Base-by-base conservation (phyloP, 2,888 invertebrate species). In the Rhagonycha lutea region DNA sequence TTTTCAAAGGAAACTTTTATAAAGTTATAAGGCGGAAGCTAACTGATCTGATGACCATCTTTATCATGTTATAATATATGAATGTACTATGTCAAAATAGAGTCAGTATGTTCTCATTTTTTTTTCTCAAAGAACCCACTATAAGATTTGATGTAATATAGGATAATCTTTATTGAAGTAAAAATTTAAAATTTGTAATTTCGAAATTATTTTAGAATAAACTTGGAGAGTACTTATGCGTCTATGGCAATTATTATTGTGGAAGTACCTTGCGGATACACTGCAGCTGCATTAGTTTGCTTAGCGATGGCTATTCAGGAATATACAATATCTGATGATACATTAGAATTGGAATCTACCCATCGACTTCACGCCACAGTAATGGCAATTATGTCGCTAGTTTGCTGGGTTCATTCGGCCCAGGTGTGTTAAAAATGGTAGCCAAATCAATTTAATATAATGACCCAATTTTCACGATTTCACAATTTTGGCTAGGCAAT, bases 241-340 rank as follows among this genome's bases (percentile, higher is more conserved):
- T 88, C 90, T 0, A 86, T 92, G n/a, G 90, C 91, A 69, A 84
- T 91, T 65, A 85, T 91, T 1, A 86, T 91, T 0, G 84, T 91
- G 10, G 92, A 92, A 83, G 89, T 92, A 12, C 92, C 92, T 0
- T 92, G 91, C 74, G 91, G 91, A 0, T 89, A 91, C 80, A 91
- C 91, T 0, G 91, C 92, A 0, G 91, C 92, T 0, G 88, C 90
- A 0, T 86, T 90, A 7, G 90, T 91, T 0, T 91, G 91, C 79
- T 86, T 92, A 28, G 86, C 89, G 0, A 92, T 93, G 91, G 88
- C 90, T 9, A 86, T 92, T n/a, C 92, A 93, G 83, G 90, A 92
- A 74, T 86, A 87, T 26, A 89, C 90, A 0, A 82, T 91, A 9
- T 86, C 87, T 12, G 86, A 86, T 1, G 84, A 86, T 8, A 84